phyloP scores from a whole-genome alignment of 2,888 invertebrate genomes.

The Amblyteles armatorius region DNA sequence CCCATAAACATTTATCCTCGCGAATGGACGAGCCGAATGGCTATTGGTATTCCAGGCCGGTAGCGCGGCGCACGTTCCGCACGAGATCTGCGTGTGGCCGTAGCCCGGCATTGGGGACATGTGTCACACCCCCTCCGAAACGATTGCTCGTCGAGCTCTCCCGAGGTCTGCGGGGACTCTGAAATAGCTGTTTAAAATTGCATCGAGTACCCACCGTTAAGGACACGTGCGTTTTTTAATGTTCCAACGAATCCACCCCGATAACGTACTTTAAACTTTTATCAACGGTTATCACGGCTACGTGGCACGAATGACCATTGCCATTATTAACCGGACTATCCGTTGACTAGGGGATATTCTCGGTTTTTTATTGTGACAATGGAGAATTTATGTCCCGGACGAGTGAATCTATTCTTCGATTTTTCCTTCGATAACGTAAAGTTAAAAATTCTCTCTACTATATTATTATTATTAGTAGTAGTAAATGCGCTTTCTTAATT shows the following conservation, averaged over 20 bases:
- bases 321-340: constrained; percentile 43
- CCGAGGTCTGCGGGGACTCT: constrained; percentile 71
- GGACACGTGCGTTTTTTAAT: constrained; percentile 84
- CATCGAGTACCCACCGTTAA: constrained; percentile 81
- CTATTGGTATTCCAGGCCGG: constrained; percentile 81
- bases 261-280: constrained; percentile 84
- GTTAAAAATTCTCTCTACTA: background rate
- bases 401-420: constrained; percentile 16
- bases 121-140: constrained; percentile 80
- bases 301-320: constrained; percentile 82
- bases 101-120: constrained; percentile 82
- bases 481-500: no score
- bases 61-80: constrained; percentile 59
- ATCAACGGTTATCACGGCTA: constrained; percentile 82
- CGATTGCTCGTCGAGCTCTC: constrained; percentile 73
- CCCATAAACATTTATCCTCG: constrained; percentile 74
- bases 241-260: constrained; percentile 81
- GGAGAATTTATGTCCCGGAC: constrained; percentile 29
- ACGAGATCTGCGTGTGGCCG: constrained; percentile 69
- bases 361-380: constrained; percentile 13
- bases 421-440: background rate
- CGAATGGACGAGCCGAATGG: constrained; percentile 54
- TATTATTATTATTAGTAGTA: background rate
- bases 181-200: constrained; percentile 84
- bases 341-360: constrained; percentile 4